Base-by-base conservation (phyloP, 2,888 invertebrate species). In the Monoplex corrugatus region DNA sequence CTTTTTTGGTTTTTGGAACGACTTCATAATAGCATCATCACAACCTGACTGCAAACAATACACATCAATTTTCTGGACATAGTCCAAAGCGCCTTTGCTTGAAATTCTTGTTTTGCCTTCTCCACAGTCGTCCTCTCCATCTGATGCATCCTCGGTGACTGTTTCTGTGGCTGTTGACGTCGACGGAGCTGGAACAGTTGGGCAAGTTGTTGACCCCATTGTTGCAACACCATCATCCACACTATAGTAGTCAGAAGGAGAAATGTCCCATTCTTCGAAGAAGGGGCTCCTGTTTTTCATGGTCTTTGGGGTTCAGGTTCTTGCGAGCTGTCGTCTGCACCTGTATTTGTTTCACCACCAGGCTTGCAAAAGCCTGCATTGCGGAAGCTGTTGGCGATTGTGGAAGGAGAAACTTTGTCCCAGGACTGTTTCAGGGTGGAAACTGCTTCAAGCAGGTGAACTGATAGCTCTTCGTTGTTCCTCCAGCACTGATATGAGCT, bases 91-190 rank as follows among this genome's bases (percentile, higher is more conserved):
- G 23, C 40, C 35, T 16, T 28, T 68, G 40, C 57, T 86, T 86
- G 63, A 38, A 28, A 57, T 43, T 16, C 19, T 16, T 63, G n/a
- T 28, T 28, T 28, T n/a, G 19, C 50, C 40, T 86, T 68, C 86
- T 43, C 86, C 86, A 5, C 86, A 57, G 40, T 86, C 63, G 10
- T 86, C 86, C 57, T 86, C 86, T 86, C 44, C 86, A 28, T 68
- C 86, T 50, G 63, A 57, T 84, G 63, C 86, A 19, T 43, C 40
- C 63, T 32, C 40, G n/a, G 10, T 38, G 35, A 38, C 68, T 40
- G 40, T 44, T 78, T 28, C 78, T 43, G 19, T 38, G 78, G 43
- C 78, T 40, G 43, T 78, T 38, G 78, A 35, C 45, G 83, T 45
- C 45, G 83, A 45, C 44, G 83, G 32, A 1, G 83, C 23, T 40